Base-by-base conservation (phyloP, 2,113 vertebrate genomes). In the Strix uralensis region DNA sequence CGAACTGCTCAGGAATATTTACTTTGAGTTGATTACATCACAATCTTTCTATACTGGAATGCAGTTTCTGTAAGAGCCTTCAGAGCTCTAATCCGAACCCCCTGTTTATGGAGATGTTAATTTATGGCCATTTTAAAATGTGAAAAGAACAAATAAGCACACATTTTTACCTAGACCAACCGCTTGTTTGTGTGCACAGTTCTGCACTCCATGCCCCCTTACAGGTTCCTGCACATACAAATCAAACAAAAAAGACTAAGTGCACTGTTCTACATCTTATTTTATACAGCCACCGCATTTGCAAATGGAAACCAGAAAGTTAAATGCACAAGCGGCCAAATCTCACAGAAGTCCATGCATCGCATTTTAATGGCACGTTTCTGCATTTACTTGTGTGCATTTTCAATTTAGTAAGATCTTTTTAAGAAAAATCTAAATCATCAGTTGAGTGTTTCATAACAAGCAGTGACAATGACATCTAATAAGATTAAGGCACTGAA, bases 121-220 rank as follows among this genome's bases (percentile, higher is more conserved):
- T 59, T 84, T 81, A 47, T 49, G 65, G 44, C 15, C 73, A 59
- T 20, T 49, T 54, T 26, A 86, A 69, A 90, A 52, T 13, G 8
- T 18, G 18, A 59, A 83, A 57, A 66, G 22, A 55, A 46, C 26
- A 81, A 40, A 38, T 21, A 32, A 88, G 58, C 32, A 52, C 23
- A 23, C 0, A 0, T 40, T 78, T 51, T 70, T 51, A 17, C 10
- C 26, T 36, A 72, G 58, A 38, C 11, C 36, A 8, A 38, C 18
- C 1, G 0, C 25, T 70, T 67, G 13, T 32, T 66, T 42, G 44
- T 49, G 47, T 2, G 0, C 36, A 36, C 36, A 36, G 42, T 58
- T 74, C 73, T 29, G 13, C 47, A 32, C 27, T 13, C 16, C 42
- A 12, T 2, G 0, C 11, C 67, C 19, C 47, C 42, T 79, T 11